Percentiles rank a stretch among this genome's conserved stretches.
phyloP scores from a whole-genome alignment of 1,140 invertebrate species.

The Laupala kohalensis region DNA sequence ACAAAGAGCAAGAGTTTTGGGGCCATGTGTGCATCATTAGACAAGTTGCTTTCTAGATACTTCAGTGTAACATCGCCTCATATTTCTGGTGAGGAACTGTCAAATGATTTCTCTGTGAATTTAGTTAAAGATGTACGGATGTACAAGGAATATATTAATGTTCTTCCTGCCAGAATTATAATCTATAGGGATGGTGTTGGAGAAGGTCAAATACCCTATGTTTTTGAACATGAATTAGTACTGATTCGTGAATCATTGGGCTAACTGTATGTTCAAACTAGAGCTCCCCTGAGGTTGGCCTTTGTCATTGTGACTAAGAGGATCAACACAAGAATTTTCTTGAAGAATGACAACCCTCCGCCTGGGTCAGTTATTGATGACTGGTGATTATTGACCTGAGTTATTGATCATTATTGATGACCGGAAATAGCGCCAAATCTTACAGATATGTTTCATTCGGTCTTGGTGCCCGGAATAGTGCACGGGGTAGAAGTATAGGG shows the following conservation, averaged over 20 bases:
- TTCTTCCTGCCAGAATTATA: conserved; percentile 41
- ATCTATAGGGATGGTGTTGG: conserved; percentile 72
- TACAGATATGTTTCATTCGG: too few species aligned
- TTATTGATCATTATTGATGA: too few species aligned
- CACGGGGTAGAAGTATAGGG: too few species aligned
- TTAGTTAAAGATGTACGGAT: conserved; percentile 35
- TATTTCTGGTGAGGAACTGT: conserved; percentile 54
- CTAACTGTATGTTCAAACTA: background rate
- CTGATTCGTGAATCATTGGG: conserved; percentile 28
- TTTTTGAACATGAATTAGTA: conserved; percentile 44
- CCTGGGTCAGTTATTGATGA: conserved; percentile 76
- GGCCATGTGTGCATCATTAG: conserved; percentile 63
- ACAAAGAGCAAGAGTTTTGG: conserved; percentile 48
- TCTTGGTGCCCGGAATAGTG: too few species aligned
- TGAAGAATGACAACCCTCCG: conserved; percentile 45
- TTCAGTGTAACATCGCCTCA: conserved; percentile 57
- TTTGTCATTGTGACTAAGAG: conserved; percentile 61
- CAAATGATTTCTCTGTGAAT: conserved; percentile 39
- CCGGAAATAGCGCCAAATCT: too few species aligned
- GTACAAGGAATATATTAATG: conserved; percentile 33
- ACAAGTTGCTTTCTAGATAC: conserved; percentile 47
- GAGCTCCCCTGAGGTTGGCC: conserved; percentile 38
- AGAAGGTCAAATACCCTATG: conserved; percentile 64
- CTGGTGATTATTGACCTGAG: too few species aligned
- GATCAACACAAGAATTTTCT: conserved; percentile 54